Evolutionary conservation across 1,140 invertebrate species (phyloP).

Genomic region (Holcopasites calliopsidis): DNA sequence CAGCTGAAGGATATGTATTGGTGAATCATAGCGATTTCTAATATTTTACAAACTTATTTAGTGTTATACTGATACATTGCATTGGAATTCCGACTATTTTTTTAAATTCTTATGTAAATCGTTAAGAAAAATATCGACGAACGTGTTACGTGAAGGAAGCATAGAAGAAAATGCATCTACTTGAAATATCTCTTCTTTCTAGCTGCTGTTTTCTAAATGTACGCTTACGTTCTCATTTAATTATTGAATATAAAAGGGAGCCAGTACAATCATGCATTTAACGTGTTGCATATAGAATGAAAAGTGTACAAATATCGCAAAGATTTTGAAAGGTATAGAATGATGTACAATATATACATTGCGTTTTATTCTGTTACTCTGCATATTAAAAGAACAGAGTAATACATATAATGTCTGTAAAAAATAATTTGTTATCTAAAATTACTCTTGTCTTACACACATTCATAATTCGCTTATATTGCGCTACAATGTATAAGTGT

Average conservation of each 20-base stretch:
- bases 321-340: neutral
- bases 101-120: constrained; percentile 21
- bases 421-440: no score
- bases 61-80: constrained; percentile 6
- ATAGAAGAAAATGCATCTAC: neutral
- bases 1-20: neutral
- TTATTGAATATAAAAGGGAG: no score
- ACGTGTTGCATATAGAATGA: neutral
- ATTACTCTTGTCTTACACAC: no score
- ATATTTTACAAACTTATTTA: neutral
- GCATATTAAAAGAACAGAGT: neutral
- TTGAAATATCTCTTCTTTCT: neutral
- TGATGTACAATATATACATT: neutral
- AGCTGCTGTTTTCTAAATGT: no score
- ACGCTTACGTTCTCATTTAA: no score
- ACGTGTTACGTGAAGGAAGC: constrained; percentile 15
- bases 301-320: constrained; percentile 2
- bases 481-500: no score
- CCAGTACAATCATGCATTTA: neutral
- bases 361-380: neutral
- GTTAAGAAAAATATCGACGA: neutral
- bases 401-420: neutral
- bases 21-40: constrained; percentile 8
- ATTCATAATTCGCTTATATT: no score
- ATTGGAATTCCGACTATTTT: constrained; percentile 1